Conservation (phyloP, 2,888 invertebrate species). For the Chymomyza fuscimana region DNA sequence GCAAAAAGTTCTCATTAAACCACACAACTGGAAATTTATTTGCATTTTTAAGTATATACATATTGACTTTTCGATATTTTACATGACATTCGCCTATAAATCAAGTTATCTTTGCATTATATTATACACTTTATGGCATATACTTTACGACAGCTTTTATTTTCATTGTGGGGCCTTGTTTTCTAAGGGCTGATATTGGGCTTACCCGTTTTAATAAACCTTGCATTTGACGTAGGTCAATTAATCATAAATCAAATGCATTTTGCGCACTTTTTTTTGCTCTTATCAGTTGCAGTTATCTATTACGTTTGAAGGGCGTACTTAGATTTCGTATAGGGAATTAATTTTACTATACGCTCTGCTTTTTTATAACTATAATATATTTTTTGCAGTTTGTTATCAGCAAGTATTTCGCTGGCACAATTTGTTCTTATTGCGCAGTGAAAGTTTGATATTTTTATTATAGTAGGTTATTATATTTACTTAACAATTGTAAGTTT, state of each 20-base stretch:
- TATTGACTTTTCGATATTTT: not conserved
- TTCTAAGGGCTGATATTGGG: not conserved
- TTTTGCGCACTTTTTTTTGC: conserved; percentile 14
- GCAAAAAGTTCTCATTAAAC: not conserved
- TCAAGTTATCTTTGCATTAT: not conserved
- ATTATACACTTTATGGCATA: not conserved
- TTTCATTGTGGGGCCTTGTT: not conserved
- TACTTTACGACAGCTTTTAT: not conserved
- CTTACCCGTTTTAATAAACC: not conserved
- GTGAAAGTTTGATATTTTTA: conserved; percentile 59
- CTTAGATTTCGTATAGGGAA: not conserved
- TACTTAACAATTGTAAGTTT: conserved; percentile 11
- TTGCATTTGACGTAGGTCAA: conserved; percentile 65
- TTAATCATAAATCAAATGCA: conserved; percentile 51
- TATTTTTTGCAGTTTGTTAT: conserved; percentile 11
- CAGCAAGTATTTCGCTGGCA: conserved; percentile 30
- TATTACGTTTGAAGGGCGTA: not conserved
- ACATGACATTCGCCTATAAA: not conserved
- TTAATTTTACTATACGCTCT: not conserved
- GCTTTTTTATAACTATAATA: conserved; percentile 8
- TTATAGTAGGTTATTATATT: conserved; percentile 12
- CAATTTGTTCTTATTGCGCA: conserved; percentile 62
- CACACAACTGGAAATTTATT: conserved; percentile 48
- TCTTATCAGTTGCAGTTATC: not conserved
- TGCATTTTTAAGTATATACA: conserved; percentile 27